A percentile compares a stretch with the other conserved stretches of the same genome.
These are phyloP conservation scores for Scolopax rusticola DNA, from an alignment of 2,797 vertebrate species.

Conservation along the genomic window DNA sequence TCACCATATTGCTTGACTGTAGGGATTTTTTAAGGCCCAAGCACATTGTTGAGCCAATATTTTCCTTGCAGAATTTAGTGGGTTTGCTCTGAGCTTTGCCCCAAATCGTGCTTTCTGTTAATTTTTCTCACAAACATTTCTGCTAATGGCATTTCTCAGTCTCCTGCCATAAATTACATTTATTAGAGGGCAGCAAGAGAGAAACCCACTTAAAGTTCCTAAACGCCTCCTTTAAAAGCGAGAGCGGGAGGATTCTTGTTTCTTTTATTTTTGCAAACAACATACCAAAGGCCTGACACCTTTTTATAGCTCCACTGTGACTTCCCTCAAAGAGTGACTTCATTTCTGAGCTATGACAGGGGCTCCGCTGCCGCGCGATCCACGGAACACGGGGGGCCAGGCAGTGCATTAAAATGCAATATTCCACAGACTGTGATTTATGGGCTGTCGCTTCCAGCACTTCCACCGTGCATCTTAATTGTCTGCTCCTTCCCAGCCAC, in stretches of 20 bases:
- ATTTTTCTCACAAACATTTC: background rate
- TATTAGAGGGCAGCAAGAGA: background rate
- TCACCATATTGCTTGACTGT: background rate
- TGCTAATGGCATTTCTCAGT: background rate
- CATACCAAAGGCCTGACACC: conserved; percentile 20
- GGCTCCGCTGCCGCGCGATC: background rate
- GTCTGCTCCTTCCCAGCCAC: conserved; percentile 18
- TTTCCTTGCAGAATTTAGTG: background rate
- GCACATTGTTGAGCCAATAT: background rate
- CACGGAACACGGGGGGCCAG: background rate
- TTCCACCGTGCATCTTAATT: conserved; percentile 30
- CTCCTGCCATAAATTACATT: background rate
- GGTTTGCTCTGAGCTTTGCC: background rate
- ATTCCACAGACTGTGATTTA: conserved; percentile 49
- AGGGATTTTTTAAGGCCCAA: background rate
- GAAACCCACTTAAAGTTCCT: background rate
- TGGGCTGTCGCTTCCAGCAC: conserved; percentile 14
- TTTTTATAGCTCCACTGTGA: conserved; percentile 18
- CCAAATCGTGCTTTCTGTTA: background rate
- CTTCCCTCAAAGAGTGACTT: conserved; percentile 12
- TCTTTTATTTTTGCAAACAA: conserved; percentile 20
- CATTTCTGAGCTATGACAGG: background rate
- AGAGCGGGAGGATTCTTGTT: background rate
- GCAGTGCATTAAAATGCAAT: conserved; percentile 52
- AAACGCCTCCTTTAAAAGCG: background rate